These are phyloP conservation scores for Alligator mississippiensis DNA, from an alignment of 2,113 vertebrate genomes.

Conservation along the genomic window DNA sequence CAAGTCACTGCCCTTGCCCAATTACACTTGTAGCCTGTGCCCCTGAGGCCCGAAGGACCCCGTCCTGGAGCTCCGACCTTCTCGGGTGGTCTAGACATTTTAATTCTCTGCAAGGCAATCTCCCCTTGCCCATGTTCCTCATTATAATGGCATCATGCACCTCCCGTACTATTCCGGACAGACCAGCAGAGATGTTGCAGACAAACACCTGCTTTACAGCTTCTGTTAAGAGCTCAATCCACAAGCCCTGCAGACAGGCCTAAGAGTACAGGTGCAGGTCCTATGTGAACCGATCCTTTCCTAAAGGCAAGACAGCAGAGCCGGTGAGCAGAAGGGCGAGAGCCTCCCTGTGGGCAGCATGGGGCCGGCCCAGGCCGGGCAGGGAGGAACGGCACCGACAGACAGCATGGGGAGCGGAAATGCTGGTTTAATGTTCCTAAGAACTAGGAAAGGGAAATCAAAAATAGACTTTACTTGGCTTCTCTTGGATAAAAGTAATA, in stretches of 20 bases:
- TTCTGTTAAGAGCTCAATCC: not conserved
- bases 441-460: conserved; percentile 75
- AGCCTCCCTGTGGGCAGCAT: not conserved
- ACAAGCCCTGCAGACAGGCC: not conserved
- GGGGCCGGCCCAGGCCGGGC: rapidly evolving
- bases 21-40: too few species aligned
- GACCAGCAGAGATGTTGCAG: not conserved
- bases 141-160: not conserved
- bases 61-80: too few species aligned
- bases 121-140: not conserved
- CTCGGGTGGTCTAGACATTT: not conserved
- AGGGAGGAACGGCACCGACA: not conserved
- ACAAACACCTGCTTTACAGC: too few species aligned
- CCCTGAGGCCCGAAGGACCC: too few species aligned
- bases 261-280: not conserved
- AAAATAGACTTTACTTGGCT: conserved; percentile 73
- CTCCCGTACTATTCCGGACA: not conserved
- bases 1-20: too few species aligned
- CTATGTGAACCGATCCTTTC: rapidly evolving
- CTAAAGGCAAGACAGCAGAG: not conserved
- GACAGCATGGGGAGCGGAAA: conserved; percentile 32
- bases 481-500: conserved; percentile 76
- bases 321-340: rapidly evolving
- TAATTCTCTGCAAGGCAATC: not conserved
- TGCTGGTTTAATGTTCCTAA: conserved; percentile 74